These are phyloP conservation scores for Elymnias hypermnestra DNA, from an alignment of 1,140 invertebrate species.

Conservation along the genomic window DNA sequence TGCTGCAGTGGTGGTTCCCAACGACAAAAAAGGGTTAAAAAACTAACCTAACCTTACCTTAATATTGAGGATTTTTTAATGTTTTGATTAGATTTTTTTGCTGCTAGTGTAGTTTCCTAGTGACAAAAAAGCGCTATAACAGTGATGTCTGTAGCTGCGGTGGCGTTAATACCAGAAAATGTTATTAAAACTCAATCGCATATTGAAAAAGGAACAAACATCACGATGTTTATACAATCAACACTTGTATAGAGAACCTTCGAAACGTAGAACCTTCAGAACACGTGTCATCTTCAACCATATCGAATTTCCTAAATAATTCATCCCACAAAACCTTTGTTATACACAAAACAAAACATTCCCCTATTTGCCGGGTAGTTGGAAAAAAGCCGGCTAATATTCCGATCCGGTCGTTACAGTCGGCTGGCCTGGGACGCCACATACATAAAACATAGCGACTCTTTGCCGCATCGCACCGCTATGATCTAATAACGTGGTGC, in stretches of 20 bases:
- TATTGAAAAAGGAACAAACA: too few species aligned
- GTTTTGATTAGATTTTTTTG: too few species aligned
- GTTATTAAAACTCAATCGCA: too few species aligned
- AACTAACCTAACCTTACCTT: too few species aligned
- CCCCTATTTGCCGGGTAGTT: slow-evolving; percentile 12
- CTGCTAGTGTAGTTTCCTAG: too few species aligned
- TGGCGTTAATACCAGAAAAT: too few species aligned
- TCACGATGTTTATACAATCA: too few species aligned
- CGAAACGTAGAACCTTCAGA: not conserved
- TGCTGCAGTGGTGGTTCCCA: too few species aligned
- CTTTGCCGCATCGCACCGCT: slow-evolving; percentile 31
- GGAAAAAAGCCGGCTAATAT: slow-evolving; percentile 31
- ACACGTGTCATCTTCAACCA: not conserved
- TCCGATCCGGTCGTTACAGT: slow-evolving; percentile 25
- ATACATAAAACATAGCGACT: slow-evolving; percentile 36
- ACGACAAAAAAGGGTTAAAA: too few species aligned
- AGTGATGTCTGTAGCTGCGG: too few species aligned
- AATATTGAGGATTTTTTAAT: too few species aligned
- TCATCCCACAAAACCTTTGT: slow-evolving; percentile 13
- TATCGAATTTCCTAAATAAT: not conserved
- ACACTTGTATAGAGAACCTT: not conserved
- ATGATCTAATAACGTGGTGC: slow-evolving; percentile 36
- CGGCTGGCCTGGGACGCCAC: slow-evolving; percentile 23
- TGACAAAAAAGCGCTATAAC: too few species aligned
- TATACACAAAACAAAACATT: slow-evolving; percentile 14